A percentile compares a stretch with the other conserved stretches of the same genome.
These are phyloP conservation scores for Chaetura pelagica DNA, from an alignment of 2,113 vertebrate genomes.

Conservation along the genomic window DNA sequence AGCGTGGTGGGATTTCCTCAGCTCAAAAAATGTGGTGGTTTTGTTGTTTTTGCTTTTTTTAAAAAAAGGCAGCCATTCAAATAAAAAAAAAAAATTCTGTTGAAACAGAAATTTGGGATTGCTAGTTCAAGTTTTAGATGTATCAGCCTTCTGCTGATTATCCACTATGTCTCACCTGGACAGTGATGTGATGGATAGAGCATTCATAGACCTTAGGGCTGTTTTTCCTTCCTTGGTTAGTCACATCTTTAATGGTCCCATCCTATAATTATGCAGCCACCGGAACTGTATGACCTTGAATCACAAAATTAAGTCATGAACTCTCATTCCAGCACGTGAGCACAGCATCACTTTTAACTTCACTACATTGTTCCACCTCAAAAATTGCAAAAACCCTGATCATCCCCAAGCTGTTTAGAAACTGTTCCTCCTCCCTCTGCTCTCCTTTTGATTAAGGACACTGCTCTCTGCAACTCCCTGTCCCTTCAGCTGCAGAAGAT, in stretches of 20 bases:
- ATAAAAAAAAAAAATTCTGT: background rate
- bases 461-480: accelerated
- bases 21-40: background rate
- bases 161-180: background rate
- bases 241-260: background rate
- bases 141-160: background rate
- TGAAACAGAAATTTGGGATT: background rate
- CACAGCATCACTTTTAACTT: background rate
- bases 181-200: background rate
- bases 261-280: constrained; percentile 21
- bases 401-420: background rate
- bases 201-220: background rate
- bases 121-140: background rate
- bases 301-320: constrained; percentile 1
- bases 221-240: constrained; percentile 2
- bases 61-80: background rate
- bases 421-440: background rate
- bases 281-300: constrained; percentile 26
- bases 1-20: accelerated
- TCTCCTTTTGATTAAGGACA: background rate
- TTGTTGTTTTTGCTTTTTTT: too few species aligned
- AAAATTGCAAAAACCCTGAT: background rate
- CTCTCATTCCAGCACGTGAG: background rate
- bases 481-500: background rate
- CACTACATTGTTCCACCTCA: accelerated